These are phyloP conservation scores for Spea multiplicata DNA, from an alignment of 2,113 vertebrate genomes.

Conservation along the genomic window DNA sequence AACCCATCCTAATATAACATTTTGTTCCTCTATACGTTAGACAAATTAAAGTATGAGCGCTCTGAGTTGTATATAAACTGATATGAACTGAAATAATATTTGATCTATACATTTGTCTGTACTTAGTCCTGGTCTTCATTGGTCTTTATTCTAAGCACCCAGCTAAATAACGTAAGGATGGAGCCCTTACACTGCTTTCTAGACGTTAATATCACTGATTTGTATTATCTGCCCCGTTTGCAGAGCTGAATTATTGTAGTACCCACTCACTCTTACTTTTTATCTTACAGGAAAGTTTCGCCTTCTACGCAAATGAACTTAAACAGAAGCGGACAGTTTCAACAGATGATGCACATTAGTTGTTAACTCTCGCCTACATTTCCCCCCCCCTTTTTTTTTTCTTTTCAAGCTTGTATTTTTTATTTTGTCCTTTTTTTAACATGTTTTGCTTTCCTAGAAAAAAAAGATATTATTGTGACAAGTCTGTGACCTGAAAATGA, in stretches of 20 bases:
- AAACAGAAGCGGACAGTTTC: conserved; percentile 52
- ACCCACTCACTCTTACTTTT: not conserved
- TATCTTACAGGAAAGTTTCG: conserved; percentile 74
- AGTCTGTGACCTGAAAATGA: conserved; percentile 49
- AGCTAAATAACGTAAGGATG: too few relatives aligned
- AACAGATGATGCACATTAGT: conserved; percentile 48
- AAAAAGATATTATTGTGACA: conserved; percentile 44
- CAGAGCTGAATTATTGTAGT: too few relatives aligned
- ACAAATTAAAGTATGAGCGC: too few relatives aligned
- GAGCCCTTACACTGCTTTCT: too few relatives aligned
- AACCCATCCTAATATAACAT: too few relatives aligned
- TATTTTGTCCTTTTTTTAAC: conserved; percentile 53
- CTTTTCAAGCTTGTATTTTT: conserved; percentile 47
- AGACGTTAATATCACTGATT: too few relatives aligned
- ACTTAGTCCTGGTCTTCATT: too few relatives aligned
- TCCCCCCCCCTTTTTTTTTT: not conserved
- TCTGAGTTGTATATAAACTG: too few relatives aligned
- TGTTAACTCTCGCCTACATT: conserved; percentile 8
- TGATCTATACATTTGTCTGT: too few relatives aligned
- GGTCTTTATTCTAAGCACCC: too few relatives aligned
- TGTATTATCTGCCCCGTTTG: too few relatives aligned
- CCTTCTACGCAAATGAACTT: conserved; percentile 75
- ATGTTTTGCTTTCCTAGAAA: conserved; percentile 44
- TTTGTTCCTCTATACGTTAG: not conserved
- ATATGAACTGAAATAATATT: too few relatives aligned